Evolutionary conservation across 2,888 invertebrate genomes (phyloP).

Genomic region (Idaea aversata): DNA sequence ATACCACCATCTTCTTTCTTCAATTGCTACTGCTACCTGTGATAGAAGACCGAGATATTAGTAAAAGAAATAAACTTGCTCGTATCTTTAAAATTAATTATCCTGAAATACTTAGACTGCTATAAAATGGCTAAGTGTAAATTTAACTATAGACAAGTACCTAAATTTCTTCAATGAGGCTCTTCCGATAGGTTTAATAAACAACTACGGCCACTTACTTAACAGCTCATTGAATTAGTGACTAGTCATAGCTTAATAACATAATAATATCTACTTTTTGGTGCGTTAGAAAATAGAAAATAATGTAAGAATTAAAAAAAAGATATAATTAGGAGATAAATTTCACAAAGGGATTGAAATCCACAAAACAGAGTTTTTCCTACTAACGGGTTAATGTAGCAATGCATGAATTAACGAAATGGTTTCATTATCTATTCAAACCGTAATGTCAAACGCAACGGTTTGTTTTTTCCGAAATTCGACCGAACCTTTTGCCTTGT

Average conservation of each 20-base stretch:
- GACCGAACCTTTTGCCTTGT: not conserved
- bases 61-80: not conserved
- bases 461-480: slow-evolving; percentile 3
- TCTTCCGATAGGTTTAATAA: too few relatives aligned
- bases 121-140: too few relatives aligned
- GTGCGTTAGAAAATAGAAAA: not conserved
- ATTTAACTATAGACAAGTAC: too few relatives aligned
- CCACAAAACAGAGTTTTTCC: slow-evolving; percentile 12
- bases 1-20: slow-evolving; percentile 83
- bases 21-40: slow-evolving; percentile 82
- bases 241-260: too few relatives aligned
- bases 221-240: too few relatives aligned
- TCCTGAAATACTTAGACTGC: too few relatives aligned
- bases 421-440: slow-evolving; percentile 15
- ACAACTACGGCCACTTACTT: too few relatives aligned
- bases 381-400: not conserved
- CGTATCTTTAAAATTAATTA: too few relatives aligned
- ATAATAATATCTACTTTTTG: too few relatives aligned
- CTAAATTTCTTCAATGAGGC: too few relatives aligned
- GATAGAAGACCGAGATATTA: not conserved
- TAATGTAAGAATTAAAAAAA: too few relatives aligned
- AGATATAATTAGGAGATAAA: not conserved
- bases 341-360: not conserved
- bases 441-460: slow-evolving; percentile 14
- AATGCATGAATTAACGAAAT: slow-evolving; percentile 6